Evolutionary conservation across 2,797 vertebrate genomes (phyloP).

Genomic region (Vultur gryphus): DNA sequence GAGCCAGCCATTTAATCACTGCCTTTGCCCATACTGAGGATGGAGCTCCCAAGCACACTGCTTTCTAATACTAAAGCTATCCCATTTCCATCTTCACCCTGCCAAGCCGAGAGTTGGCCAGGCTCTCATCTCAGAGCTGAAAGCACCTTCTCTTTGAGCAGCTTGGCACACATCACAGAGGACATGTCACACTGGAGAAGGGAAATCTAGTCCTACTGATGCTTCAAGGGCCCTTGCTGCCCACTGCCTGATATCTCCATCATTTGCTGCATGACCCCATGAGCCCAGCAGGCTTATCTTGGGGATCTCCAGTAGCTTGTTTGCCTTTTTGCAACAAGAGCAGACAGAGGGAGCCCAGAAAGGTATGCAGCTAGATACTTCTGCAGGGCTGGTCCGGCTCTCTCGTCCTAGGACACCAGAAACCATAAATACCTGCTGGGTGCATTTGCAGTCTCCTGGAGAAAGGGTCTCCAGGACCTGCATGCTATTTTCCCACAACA

Average conservation of each 20-base stretch:
- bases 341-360: background rate
- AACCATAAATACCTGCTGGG: background rate
- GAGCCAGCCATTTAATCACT: background rate
- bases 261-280: background rate
- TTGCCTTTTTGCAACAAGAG: background rate
- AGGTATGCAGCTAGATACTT: background rate
- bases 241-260: background rate
- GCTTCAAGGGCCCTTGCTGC: background rate
- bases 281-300: background rate
- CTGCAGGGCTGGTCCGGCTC: background rate
- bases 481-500: background rate
- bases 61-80: slow-evolving; percentile 15
- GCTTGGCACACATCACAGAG: background rate
- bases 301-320: background rate
- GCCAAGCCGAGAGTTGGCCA: background rate
- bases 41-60: background rate
- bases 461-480: background rate
- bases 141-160: background rate
- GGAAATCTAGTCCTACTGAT: background rate
- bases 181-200: background rate
- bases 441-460: background rate
- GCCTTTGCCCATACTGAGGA: background rate
- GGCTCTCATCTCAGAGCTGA: background rate
- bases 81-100: background rate
- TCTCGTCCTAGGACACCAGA: background rate